phyloP scores from a whole-genome alignment of 1,140 invertebrate genomes.

The Heliothis virescens region DNA sequence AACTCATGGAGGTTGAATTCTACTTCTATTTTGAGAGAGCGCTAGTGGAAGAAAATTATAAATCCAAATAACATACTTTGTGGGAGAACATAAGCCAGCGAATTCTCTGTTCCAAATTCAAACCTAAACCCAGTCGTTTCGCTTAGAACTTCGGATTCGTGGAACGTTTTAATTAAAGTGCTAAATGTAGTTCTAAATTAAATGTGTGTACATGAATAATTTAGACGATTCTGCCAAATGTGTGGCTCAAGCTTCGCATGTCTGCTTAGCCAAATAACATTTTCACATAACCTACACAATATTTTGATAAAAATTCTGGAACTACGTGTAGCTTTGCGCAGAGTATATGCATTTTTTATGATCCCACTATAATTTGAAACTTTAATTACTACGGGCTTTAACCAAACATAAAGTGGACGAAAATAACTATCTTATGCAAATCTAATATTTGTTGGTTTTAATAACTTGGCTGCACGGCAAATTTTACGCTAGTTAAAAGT shows the following conservation, averaged over 20 bases:
- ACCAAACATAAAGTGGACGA: not conserved
- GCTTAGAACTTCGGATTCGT: conserved; percentile 11
- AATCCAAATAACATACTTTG: too few species aligned
- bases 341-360: not conserved
- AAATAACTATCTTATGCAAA: not conserved
- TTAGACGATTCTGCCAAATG: conserved; percentile 21
- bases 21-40: too few species aligned
- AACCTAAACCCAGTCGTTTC: not conserved
- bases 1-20: too few species aligned
- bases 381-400: conserved; percentile 18
- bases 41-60: too few species aligned
- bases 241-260: not conserved
- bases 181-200: conserved; percentile 37
- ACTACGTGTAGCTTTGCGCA: not conserved
- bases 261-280: conserved; percentile 9
- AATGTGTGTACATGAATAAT: conserved; percentile 35
- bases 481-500: not conserved
- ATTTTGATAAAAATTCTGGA: not conserved
- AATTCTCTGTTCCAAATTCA: not conserved
- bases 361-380: conserved; percentile 6
- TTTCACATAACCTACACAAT: not conserved
- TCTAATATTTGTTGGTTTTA: conserved; percentile 17
- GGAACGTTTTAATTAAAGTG: conserved; percentile 35
- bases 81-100: too few species aligned
- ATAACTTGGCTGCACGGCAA: not conserved